Conservation (phyloP, 1,140 invertebrate genomes). For the Littorina saxatilis region DNA sequence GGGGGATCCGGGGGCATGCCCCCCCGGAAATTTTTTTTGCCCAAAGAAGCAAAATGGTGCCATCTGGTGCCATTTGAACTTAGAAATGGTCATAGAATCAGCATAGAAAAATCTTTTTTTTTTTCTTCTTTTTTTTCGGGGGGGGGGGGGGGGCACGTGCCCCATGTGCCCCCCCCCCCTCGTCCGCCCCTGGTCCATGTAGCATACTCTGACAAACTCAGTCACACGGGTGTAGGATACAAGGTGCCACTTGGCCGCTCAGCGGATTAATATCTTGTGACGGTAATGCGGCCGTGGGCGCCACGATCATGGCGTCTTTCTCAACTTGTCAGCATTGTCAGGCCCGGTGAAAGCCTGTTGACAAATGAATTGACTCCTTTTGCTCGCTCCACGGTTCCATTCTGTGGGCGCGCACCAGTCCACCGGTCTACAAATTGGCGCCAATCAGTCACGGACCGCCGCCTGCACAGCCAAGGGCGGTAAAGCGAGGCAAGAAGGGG, state of each 20-base stretch:
- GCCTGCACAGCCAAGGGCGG: constrained; percentile 11
- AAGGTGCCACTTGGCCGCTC: constrained; percentile 27
- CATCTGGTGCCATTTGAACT: too few relatives aligned
- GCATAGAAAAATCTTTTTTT: too few relatives aligned
- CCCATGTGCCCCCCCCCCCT: too few relatives aligned
- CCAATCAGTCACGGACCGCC: constrained; percentile 31
- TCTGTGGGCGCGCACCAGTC: not conserved
- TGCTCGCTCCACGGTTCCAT: constrained; percentile 19
- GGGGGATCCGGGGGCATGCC: too few relatives aligned
- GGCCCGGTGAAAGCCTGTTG: constrained; percentile 22
- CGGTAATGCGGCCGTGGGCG: constrained; percentile 27
- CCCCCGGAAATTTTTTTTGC: too few relatives aligned
- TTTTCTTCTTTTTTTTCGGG: too few relatives aligned
- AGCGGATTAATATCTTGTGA: constrained; percentile 21
- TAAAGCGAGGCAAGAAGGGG: constrained; percentile 9
- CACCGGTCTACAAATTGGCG: constrained; percentile 35
- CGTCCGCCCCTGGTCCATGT: too few relatives aligned
- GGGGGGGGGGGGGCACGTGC: too few relatives aligned
- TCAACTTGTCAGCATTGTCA: constrained; percentile 24
- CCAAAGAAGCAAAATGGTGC: too few relatives aligned
- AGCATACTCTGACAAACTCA: too few relatives aligned
- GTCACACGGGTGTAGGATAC: too few relatives aligned
- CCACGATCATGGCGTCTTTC: not conserved
- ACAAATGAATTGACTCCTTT: constrained; percentile 40
- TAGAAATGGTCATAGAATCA: too few relatives aligned